Evolutionary conservation across 2,797 vertebrate genomes (phyloP).

Genomic region (Fringilla coelebs): DNA sequence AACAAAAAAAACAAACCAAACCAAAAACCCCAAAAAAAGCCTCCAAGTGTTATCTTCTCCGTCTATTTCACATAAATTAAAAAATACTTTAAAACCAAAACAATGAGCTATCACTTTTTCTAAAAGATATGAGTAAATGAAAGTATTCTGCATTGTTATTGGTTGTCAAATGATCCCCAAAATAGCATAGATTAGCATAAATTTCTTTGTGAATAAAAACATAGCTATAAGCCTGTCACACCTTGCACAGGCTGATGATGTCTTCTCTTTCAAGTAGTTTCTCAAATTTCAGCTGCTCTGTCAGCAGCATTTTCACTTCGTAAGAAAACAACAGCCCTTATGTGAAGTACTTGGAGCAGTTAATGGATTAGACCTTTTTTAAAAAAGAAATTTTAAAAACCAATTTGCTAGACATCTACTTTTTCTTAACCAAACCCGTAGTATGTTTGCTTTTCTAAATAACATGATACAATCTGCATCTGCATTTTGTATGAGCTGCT

Average conservation of each 20-base stretch:
- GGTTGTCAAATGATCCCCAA: not conserved
- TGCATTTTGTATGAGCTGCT: slow-evolving; percentile 34
- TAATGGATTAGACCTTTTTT: not conserved
- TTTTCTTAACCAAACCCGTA: not conserved
- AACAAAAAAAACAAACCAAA: not conserved
- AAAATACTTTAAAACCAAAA: not conserved
- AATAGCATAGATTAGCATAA: not conserved
- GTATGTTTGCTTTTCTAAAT: slow-evolving; percentile 23
- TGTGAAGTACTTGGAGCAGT: not conserved
- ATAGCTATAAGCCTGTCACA: not conserved
- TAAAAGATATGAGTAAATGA: not conserved
- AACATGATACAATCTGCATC: not conserved
- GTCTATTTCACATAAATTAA: not conserved
- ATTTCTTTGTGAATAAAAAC: not conserved
- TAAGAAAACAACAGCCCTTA: not conserved
- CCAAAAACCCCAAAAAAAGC: not conserved
- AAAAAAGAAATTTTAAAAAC: not conserved
- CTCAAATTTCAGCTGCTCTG: not conserved
- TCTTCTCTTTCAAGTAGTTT: not conserved
- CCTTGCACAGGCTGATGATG: not conserved
- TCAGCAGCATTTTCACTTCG: not conserved
- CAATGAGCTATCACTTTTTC: not conserved
- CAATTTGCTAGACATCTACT: not conserved
- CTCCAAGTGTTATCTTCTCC: not conserved
- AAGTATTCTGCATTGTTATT: not conserved